These are phyloP conservation scores for Brenthis daphne DNA, from an alignment of 2,888 invertebrate species.

Conservation along the genomic window DNA sequence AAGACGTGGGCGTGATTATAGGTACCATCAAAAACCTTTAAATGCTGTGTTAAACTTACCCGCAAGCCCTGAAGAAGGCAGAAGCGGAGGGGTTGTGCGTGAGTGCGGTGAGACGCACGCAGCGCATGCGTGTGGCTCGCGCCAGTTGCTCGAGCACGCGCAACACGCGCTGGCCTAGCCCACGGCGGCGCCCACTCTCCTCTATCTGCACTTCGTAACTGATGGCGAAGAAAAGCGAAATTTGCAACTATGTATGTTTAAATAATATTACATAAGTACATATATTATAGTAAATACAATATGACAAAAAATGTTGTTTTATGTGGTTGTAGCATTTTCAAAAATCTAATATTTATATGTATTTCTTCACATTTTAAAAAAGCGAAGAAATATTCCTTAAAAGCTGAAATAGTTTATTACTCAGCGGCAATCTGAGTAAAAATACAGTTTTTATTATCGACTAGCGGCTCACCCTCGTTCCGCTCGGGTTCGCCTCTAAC, in stretches of 20 bases:
- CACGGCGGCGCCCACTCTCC: conserved; percentile 86
- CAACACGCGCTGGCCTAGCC: conserved; percentile 92
- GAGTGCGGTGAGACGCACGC: conserved; percentile 91
- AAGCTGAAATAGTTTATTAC: too few relatives aligned
- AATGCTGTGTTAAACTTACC: conserved; percentile 73
- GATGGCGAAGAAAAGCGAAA: conserved; percentile 33
- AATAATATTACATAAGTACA: background rate
- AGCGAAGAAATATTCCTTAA: too few relatives aligned
- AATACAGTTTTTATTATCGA: too few relatives aligned
- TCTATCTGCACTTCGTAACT: conserved; percentile 95
- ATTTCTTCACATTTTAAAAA: too few relatives aligned
- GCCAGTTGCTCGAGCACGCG: conserved; percentile 89
- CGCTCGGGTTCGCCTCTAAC: too few relatives aligned
- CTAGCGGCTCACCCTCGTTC: too few relatives aligned
- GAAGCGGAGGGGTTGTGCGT: conserved; percentile 88
- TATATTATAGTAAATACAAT: background rate
- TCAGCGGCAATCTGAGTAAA: too few relatives aligned
- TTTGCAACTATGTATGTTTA: background rate
- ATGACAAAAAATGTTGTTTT: background rate
- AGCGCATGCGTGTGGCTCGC: conserved; percentile 87
- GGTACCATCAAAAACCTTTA: too few relatives aligned
- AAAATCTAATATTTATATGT: too few relatives aligned
- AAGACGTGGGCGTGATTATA: background rate
- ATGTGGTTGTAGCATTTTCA: background rate
- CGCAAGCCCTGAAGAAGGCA: conserved; percentile 89